These are phyloP conservation scores for Oscheius sp. DNA, from an alignment of 2,888 invertebrate species.

Conservation along the genomic window DNA sequence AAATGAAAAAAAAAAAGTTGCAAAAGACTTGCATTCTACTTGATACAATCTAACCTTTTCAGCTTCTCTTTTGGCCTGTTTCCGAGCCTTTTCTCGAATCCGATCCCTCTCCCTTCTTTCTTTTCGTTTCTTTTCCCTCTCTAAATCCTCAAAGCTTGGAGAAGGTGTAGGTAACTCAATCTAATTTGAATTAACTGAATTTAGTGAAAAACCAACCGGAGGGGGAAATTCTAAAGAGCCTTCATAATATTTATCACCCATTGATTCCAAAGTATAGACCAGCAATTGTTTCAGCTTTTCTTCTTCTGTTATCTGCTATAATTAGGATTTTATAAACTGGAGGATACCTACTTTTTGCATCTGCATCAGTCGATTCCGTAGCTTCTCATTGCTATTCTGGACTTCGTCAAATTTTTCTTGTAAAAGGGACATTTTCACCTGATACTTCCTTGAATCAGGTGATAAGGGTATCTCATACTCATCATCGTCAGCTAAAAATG, in stretches of 20 bases:
- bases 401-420: slow-evolving; percentile 21
- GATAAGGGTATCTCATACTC: background rate
- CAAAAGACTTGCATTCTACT: too few species aligned
- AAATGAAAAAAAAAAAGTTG: too few species aligned
- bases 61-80: slow-evolving; percentile 19
- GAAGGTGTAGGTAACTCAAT: background rate
- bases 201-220: slow-evolving; percentile 2
- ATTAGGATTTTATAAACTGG: background rate
- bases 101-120: slow-evolving; percentile 22
- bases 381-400: background rate
- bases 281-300: slow-evolving; percentile 10
- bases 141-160: slow-evolving; percentile 4
- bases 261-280: background rate
- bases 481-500: background rate
- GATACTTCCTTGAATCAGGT: slow-evolving; percentile 15
- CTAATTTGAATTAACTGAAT: too few species aligned
- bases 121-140: background rate
- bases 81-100: slow-evolving; percentile 19
- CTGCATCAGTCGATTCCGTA: slow-evolving; percentile 12
- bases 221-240: background rate
- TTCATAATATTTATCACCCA: slow-evolving; percentile 17
- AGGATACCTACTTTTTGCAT: slow-evolving; percentile 9
- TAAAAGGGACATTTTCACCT: slow-evolving; percentile 13
- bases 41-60: too few species aligned
- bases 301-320: slow-evolving; percentile 16